These are phyloP conservation scores for Parauchenoglanis ngamensis DNA, from an alignment of 2,797 vertebrate species.

Conservation along the genomic window DNA sequence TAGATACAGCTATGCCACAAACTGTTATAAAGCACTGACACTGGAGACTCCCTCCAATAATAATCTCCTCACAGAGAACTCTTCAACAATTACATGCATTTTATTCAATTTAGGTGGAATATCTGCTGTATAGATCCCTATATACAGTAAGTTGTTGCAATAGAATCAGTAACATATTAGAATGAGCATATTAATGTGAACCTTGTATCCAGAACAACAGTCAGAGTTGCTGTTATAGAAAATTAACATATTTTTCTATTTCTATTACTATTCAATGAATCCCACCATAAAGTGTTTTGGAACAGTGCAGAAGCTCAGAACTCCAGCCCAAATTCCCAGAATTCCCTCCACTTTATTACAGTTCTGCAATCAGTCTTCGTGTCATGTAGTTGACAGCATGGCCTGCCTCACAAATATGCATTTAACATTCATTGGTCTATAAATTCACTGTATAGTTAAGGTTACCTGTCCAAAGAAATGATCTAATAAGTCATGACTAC, in stretches of 20 bases:
- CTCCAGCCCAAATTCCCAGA: not conserved
- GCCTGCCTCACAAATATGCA: not conserved
- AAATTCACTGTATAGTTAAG: constrained; percentile 10
- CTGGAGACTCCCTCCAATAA: not conserved
- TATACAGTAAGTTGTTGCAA: not conserved
- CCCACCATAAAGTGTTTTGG: not conserved
- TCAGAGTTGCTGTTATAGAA: not conserved
- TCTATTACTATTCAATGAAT: not conserved
- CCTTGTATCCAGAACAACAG: not conserved
- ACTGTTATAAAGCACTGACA: not conserved
- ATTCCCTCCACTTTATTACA: not conserved
- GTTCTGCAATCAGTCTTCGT: not conserved
- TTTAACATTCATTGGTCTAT: not conserved
- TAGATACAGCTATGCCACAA: not conserved
- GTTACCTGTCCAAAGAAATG: constrained; percentile 25
- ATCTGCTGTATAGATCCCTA: not conserved
- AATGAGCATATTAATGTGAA: not conserved
- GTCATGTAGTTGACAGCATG: constrained; percentile 7
- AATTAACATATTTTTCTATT: not conserved
- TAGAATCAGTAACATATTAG: not conserved
- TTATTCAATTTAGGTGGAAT: not conserved
- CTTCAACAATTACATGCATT: not conserved
- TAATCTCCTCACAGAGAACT: not conserved
- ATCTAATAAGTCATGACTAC: constrained; percentile 40
- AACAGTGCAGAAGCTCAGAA: not conserved